Base-by-base conservation (phyloP, 2,113 vertebrate species). In the Dicentrarchus labrax region DNA sequence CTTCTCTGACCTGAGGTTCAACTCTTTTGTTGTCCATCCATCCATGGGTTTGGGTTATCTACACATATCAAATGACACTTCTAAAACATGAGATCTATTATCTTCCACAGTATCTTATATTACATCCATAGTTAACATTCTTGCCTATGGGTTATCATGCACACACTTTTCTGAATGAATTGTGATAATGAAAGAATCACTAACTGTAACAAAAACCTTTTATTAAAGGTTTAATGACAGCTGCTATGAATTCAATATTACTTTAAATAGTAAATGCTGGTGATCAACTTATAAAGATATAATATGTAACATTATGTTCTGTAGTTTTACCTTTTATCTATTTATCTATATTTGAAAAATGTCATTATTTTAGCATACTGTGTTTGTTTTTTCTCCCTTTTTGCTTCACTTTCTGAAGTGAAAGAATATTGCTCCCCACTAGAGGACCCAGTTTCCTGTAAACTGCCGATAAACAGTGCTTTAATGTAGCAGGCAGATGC, bases 11-110 rank as follows among this genome's bases (percentile, higher is more conserved):
- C 83, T 76, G 48, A 61, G 41, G 38, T 76, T 89, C 84, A 88
- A 67, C 80, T 60, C 76, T 56, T 89, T 82, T 75, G 84, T 83
- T 24, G 47, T 64, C 60, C 47, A 56, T 71, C 47, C 60, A 53
- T 81, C 47, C 51, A 48, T 38, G 12, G 47, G 77, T 72, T 51
- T 8, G 48, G 24, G 48, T 70, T 86, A 83, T 90, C 81, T 81
- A 38, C 75, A 78, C 48, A 48, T 76, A 89, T 89, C 78, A 82
- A 36, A 90, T 90, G 59, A 75, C 84, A 54, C 24, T 16, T 69
- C 48, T 45, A 38, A 85, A 84, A 78, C 72, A 53, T 8, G 0
- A 60, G 47, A 22, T 51, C 19, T 57, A 43, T 72, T 65, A 60
- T 81, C 60, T 59, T 51, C 0, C 12, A 53, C 11, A 7, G 0